Base-by-base conservation (phyloP, 1,140 invertebrate species). In the Conus ventricosus region DNA sequence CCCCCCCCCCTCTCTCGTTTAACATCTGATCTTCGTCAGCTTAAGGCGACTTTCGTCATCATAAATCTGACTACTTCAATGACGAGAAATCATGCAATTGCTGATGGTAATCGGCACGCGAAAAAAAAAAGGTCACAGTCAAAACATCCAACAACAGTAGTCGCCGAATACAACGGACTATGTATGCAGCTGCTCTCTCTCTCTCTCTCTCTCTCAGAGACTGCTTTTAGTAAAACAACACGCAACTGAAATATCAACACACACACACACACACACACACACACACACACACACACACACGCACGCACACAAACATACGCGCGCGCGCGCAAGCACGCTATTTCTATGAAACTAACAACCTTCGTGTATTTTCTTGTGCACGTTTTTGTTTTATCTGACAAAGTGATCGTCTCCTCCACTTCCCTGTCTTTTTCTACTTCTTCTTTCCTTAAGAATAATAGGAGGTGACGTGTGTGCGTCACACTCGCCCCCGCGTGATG, bases 201-300 rank as follows among this genome's bases (percentile, higher is more conserved):
- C 39, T 39, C 39, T 39, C 39, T 39, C 39, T 39, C 39, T 39
- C 39, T 39, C 39, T 39, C 39, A 1, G 0, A 39, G 39, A 39
- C 39, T 39, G 39, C 39, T 39, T 39, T 39, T 60, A 60, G 15
- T 60, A 39, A 53, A 51, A 8, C 7, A 39, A 51, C 27, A 51
- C 8, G 11, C 7, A 81, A 51, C 25, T 39, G 51, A 51, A 5
- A 81, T 8, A 39, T 11, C 6, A 1, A 81, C 78, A 81, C 78
- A 81, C 78, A 81, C 78, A 81, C 78, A 51, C 78, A 81, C 78
- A 81, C 78, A 81, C 78, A 81, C 78, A 81, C 27, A 81, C 78
- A 81, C 78, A 51, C 39, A 81, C 78, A 51, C 78, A 51, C 78
- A 6, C n/a, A 81, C 78, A 51, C 78, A 81, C 78, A 7, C 71